phyloP scores from a whole-genome alignment of 37 sponge, comb jelly and placozoan species.

The Eunapius fragilis region DNA sequence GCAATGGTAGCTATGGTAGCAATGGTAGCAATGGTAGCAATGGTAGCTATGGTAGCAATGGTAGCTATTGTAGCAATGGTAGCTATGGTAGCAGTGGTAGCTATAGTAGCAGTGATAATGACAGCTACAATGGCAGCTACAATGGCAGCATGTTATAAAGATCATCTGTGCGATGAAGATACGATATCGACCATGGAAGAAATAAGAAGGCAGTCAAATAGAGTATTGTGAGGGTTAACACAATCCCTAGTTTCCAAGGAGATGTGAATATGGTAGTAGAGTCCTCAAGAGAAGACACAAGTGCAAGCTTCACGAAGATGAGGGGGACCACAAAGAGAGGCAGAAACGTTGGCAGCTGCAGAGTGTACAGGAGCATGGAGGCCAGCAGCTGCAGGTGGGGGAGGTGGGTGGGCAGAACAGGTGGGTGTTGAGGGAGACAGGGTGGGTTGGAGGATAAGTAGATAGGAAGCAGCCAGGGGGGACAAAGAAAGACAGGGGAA shows the following conservation, averaged over 20 bases:
- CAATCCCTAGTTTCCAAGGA: not conserved
- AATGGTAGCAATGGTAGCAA: too few species aligned
- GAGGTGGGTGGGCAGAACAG: too few species aligned
- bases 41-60: too few species aligned
- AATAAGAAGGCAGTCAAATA: constrained; percentile 22
- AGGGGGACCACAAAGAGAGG: constrained; percentile 49
- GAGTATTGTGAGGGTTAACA: constrained; percentile 10
- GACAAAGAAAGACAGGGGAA: not conserved
- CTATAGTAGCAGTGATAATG: too few species aligned
- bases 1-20: too few species aligned
- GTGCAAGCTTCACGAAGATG: constrained; percentile 21
- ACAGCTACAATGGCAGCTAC: too few species aligned
- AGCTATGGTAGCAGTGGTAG: too few species aligned
- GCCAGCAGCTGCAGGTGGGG: constrained; percentile 6
- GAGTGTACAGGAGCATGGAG: constrained; percentile 7
- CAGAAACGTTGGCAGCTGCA: constrained; percentile 33
- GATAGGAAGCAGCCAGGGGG: constrained; percentile 1
- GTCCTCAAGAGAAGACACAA: constrained; percentile 8
- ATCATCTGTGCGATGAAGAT: not conserved
- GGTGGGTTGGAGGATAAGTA: not conserved
- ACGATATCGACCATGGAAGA: constrained; percentile 55
- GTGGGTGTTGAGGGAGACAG: not conserved
- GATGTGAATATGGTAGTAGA: constrained; percentile 2
- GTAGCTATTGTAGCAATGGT: too few species aligned
- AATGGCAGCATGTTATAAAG: too few species aligned